A percentile compares a stretch with the other conserved stretches of the same genome.
These are phyloP conservation scores for Elachura formosa DNA, from an alignment of 2,113 vertebrate genomes.

Conservation along the genomic window DNA sequence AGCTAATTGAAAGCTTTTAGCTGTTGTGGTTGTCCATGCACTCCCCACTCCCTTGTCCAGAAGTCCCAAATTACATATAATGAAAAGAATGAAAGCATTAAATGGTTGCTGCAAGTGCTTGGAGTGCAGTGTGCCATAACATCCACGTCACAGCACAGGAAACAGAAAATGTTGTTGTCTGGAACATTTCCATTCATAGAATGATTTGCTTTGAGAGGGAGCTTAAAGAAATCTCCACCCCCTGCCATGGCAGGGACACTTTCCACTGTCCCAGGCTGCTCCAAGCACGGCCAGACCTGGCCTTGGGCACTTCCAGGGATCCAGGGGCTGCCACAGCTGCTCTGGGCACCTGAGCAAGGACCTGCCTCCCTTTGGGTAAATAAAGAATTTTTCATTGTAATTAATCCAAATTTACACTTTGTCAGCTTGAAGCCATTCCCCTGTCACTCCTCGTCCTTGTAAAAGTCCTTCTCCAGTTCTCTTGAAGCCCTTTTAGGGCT, in stretches of 20 bases:
- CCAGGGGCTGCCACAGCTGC: background rate
- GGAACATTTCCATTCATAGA: background rate
- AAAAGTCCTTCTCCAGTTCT: background rate
- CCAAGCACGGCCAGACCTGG: background rate
- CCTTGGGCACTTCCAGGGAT: background rate
- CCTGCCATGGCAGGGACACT: background rate
- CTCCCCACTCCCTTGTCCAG: background rate
- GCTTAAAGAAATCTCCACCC: background rate
- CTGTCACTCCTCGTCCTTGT: background rate
- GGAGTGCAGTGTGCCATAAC: background rate
- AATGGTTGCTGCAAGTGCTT: background rate
- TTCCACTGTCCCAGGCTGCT: background rate
- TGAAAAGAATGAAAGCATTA: constrained; percentile 39
- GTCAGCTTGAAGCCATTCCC: background rate
- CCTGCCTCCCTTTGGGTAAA: background rate
- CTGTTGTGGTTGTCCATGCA: background rate
- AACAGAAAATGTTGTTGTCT: background rate
- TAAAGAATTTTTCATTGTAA: background rate
- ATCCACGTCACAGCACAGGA: constrained; percentile 10
- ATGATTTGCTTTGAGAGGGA: background rate
- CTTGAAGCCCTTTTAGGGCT: background rate
- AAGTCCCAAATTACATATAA: constrained; percentile 45
- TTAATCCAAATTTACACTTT: background rate
- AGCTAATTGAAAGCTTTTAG: constrained; percentile 50
- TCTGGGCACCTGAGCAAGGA: no score